A percentile compares a stretch with the other conserved stretches of the same genome.
Conservation (phyloP, 2,888 invertebrate genomes). For the Hypomecis atomaria region DNA sequence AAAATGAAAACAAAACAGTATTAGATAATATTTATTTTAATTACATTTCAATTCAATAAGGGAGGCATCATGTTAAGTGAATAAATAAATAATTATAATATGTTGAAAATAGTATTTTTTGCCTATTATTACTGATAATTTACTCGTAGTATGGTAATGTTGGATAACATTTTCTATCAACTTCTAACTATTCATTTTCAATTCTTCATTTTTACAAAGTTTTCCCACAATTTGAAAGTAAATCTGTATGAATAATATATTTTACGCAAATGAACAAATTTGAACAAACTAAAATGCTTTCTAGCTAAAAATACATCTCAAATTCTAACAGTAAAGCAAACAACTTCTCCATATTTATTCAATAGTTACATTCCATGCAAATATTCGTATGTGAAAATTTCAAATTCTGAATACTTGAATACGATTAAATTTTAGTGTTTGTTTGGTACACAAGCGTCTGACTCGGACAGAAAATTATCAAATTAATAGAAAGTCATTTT, state of each 20-base stretch:
- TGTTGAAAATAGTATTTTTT: no score
- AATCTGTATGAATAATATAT: conserved; percentile 36
- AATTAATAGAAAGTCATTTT: neutral
- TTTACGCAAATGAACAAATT: conserved; percentile 40
- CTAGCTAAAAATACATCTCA: conserved; percentile 24
- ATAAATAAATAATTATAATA: no score
- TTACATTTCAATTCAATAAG: no score
- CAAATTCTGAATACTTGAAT: conserved; percentile 14
- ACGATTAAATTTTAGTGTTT: conserved; percentile 5
- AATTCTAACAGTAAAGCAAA: conserved; percentile 22
- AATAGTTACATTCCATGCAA: conserved; percentile 32
- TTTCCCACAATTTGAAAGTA: conserved; percentile 24
- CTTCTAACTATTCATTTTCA: conserved; percentile 5
- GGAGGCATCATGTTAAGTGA: no score
- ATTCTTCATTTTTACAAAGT: conserved; percentile 11
- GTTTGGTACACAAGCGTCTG: neutral
- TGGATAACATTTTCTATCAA: conserved; percentile 6
- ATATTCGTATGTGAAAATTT: conserved; percentile 33
- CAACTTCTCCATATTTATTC: conserved; percentile 35
- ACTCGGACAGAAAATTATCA: neutral
- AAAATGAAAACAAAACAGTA: no score
- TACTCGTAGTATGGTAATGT: no score
- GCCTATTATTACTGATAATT: no score
- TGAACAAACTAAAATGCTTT: conserved; percentile 21
- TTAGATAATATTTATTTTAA: no score